These are phyloP conservation scores for Enteromius unitaeniatus DNA, from an alignment of 2,797 vertebrate species.

Conservation along the genomic window DNA sequence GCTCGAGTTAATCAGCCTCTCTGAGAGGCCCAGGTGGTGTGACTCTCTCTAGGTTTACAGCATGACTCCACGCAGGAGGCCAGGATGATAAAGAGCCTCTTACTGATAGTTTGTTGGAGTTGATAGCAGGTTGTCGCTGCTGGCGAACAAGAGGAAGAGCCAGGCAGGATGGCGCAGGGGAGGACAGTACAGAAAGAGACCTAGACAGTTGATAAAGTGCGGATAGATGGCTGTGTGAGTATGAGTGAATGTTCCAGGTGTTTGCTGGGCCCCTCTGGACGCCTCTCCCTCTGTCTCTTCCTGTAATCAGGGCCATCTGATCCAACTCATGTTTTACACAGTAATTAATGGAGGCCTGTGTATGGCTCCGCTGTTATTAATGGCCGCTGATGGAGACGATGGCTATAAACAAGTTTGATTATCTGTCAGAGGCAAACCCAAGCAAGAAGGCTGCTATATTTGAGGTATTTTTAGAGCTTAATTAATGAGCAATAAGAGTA, in stretches of 20 bases:
- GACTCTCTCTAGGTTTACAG: slow-evolving; percentile 25
- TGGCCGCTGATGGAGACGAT: slow-evolving; percentile 63
- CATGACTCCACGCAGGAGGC: slow-evolving; percentile 25
- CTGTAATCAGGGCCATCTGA: slow-evolving; percentile 60
- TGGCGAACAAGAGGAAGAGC: slow-evolving; percentile 25
- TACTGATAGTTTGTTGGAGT: slow-evolving; percentile 28
- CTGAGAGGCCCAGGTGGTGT: slow-evolving; percentile 22
- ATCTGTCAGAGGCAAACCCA: slow-evolving; percentile 72
- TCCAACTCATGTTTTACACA: slow-evolving; percentile 49
- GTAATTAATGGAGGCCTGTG: slow-evolving; percentile 60
- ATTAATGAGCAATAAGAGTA: slow-evolving; percentile 72
- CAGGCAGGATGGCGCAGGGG: slow-evolving; percentile 6
- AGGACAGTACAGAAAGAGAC: slow-evolving; percentile 9
- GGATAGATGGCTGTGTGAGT: slow-evolving; percentile 35
- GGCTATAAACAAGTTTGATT: slow-evolving; percentile 75
- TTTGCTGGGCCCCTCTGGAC: slow-evolving; percentile 50
- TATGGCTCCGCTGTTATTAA: slow-evolving; percentile 58
- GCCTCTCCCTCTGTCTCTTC: slow-evolving; percentile 25
- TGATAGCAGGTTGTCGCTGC: slow-evolving; percentile 23
- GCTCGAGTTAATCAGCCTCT: slow-evolving; percentile 25
- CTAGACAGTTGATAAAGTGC: slow-evolving; percentile 38
- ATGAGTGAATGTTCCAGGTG: slow-evolving; percentile 56
- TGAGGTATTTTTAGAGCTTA: slow-evolving; percentile 75
- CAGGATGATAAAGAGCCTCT: slow-evolving; percentile 30
- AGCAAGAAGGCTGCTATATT: slow-evolving; percentile 64